Evolutionary conservation across 2,113 vertebrate species (phyloP), one percentile per base, ranked within the genome.

Genomic region (Arenaria interpres): DNA sequence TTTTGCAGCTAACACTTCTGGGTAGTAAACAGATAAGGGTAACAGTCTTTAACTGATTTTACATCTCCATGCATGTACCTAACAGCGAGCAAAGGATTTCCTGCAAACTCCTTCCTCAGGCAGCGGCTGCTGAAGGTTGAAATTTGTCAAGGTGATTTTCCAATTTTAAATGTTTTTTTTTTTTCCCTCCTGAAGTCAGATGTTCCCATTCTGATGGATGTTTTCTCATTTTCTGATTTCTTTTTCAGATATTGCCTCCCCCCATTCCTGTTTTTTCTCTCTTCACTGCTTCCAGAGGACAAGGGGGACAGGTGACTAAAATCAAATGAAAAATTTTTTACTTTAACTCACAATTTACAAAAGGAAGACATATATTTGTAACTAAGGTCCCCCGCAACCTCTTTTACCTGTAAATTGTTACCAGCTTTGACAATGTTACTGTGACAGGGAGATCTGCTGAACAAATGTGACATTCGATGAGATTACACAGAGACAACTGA

Each of bases 381-480:
- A 50, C 28, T 60, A 16, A 51, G 51, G 72, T 63, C 14, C 11
- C 16, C 18, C 9, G 39, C 33, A n/a, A 53, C 22, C 59, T 59
- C 50, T 66, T 88, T 74, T 15, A 64, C 23, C 27, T 64, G 28
- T 27, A 41, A 62, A 37, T 45, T 33, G 7, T 63, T 33, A 43
- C 5, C 41, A 80, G 30, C 46, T 72, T 66, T 80, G 53, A 51
- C 66, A 69, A 33, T 16, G 32, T 45, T 8, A 2, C 12, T 28
- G 24, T 5, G 28, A 60, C 69, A 75, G 39, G 43, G 54, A 54
- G 12, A 83, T 45, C 15, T 56, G 51, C 67, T 39, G n/a, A 66
- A 51, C 12, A 33, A 75, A 50, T 2, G 3, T 8, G n/a, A 33
- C 1, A 0, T 35, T 68, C 0, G 3, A 41, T 25, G 48, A 0